Percentiles rank a stretch among this genome's conserved stretches.
These are phyloP conservation scores for Nebria ingens DNA, from an alignment of 1,140 invertebrate species.

Conservation along the genomic window DNA sequence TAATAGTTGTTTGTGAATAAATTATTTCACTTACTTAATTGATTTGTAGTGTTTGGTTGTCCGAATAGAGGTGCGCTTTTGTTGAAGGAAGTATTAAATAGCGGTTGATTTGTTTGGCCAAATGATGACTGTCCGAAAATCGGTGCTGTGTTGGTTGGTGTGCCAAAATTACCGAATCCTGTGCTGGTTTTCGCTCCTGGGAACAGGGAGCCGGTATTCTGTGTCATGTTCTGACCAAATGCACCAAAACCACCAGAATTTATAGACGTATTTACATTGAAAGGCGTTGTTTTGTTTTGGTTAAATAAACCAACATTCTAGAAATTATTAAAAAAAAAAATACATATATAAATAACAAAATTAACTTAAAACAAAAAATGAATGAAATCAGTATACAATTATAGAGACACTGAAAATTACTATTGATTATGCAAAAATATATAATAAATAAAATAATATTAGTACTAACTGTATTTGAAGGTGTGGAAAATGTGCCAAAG, in stretches of 20 bases:
- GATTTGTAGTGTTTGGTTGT: neutral
- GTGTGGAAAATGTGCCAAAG: constrained; percentile 16
- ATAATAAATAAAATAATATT: too few species aligned
- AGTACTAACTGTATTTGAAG: neutral
- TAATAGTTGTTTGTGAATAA: too few species aligned
- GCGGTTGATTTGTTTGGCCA: constrained; percentile 18
- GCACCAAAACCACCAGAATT: constrained; percentile 40
- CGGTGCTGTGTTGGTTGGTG: constrained; percentile 29
- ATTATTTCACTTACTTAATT: neutral
- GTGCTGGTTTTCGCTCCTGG: constrained; percentile 28
- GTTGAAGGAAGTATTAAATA: neutral
- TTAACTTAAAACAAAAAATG: too few species aligned
- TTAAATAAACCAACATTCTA: constrained; percentile 23
- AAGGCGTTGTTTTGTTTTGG: constrained; percentile 30
- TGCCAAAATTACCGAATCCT: constrained; percentile 36
- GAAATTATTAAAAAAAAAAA: too few species aligned
- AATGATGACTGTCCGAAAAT: constrained; percentile 21
- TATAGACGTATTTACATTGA: constrained; percentile 45
- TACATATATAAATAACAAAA: too few species aligned
- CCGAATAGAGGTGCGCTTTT: neutral
- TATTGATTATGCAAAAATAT: too few species aligned
- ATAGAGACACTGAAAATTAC: too few species aligned
- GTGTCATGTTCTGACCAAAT: constrained; percentile 37
- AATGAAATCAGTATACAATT: too few species aligned
- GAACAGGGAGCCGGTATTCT: constrained; percentile 31